phyloP scores from a whole-genome alignment of 2,113 vertebrate species.

The Tachysurus fulvidraco region DNA sequence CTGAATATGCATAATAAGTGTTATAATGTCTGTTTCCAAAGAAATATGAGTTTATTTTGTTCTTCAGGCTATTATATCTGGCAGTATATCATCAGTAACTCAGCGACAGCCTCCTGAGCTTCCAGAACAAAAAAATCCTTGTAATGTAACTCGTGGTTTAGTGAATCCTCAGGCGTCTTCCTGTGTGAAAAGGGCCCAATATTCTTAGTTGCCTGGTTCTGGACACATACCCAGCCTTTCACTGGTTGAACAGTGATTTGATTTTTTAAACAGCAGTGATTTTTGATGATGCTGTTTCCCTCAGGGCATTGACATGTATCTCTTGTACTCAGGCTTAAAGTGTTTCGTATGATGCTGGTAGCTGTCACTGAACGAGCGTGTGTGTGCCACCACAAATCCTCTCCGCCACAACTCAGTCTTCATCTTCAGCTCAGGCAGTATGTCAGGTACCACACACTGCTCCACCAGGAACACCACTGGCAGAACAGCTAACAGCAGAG shows the following conservation, averaged over 20 bases:
- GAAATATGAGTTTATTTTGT: not conserved
- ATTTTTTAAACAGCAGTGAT: constrained; percentile 13
- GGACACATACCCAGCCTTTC: not conserved
- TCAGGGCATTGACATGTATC: constrained; percentile 62
- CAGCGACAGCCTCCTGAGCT: not conserved
- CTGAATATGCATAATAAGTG: not conserved
- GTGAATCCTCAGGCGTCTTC: not conserved
- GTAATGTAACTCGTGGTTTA: not conserved
- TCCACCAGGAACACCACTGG: constrained; percentile 62
- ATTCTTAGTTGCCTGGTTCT: not conserved
- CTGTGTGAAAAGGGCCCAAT: not conserved
- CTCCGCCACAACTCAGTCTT: constrained; percentile 55
- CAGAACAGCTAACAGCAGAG: constrained; percentile 55
- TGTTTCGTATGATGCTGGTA: not conserved
- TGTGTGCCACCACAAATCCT: constrained; percentile 5
- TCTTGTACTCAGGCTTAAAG: constrained; percentile 34
- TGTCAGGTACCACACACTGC: constrained; percentile 65
- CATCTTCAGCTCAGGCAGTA: constrained; percentile 66
- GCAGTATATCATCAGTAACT: not conserved
- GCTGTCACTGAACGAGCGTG: constrained; percentile 49
- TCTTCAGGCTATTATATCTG: not conserved
- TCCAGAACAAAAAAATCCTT: not conserved
- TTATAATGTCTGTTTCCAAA: not conserved
- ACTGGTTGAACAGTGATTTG: not conserved
- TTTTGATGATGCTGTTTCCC: not conserved